These are phyloP conservation scores for Tanytarsus gracilentus DNA, from an alignment of 2,888 invertebrate genomes.

Conservation along the genomic window DNA sequence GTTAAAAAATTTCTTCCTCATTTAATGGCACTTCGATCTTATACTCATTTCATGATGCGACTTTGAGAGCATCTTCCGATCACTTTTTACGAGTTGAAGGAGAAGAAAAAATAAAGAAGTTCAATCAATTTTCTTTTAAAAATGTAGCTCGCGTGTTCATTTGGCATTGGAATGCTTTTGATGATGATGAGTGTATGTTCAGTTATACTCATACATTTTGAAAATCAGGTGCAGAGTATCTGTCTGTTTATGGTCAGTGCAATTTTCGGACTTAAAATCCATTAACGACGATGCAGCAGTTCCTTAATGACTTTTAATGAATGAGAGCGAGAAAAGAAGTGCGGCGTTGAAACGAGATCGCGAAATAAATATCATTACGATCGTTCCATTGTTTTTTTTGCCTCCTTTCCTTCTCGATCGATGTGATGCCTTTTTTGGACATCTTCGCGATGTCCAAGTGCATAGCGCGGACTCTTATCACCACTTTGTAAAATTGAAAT, in stretches of 20 bases:
- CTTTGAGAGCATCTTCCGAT: too few relatives aligned
- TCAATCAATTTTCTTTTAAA: background rate
- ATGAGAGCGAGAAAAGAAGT: background rate
- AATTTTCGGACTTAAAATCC: background rate
- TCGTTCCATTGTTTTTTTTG: background rate
- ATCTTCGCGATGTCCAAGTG: too few relatives aligned
- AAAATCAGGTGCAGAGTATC: background rate
- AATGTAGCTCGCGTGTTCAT: background rate
- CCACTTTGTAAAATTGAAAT: too few relatives aligned
- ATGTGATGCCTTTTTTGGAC: too few relatives aligned
- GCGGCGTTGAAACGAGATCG: background rate
- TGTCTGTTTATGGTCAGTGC: background rate
- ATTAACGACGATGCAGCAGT: background rate
- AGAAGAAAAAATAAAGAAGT: too few relatives aligned
- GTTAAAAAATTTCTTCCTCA: too few relatives aligned
- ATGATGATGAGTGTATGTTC: background rate
- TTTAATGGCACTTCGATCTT: too few relatives aligned
- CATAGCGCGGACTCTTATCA: too few relatives aligned
- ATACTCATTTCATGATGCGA: too few relatives aligned
- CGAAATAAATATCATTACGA: background rate
- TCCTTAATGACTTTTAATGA: slow-evolving; percentile 26
- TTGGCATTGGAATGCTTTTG: background rate
- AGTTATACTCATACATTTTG: background rate
- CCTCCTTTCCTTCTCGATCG: background rate
- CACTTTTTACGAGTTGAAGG: too few relatives aligned